Evolutionary conservation across 30 jellyfish, hydroid and myxozoan species (phyloP).

Genomic region (Aurelia aurita complex sp. Pacific): DNA sequence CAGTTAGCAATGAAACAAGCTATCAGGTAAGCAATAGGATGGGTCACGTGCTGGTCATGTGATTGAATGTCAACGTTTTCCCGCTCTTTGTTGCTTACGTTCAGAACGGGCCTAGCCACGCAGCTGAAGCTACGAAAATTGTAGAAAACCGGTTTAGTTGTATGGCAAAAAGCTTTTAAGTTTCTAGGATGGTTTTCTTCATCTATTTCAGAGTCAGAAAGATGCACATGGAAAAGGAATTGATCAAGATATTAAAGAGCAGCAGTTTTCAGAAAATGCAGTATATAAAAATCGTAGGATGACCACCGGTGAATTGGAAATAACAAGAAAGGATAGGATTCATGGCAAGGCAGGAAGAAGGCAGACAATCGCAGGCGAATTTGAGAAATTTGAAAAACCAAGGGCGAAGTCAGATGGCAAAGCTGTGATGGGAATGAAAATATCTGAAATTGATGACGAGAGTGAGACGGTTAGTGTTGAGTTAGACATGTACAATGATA

Average conservation of each 20-base stretch:
- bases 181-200: too few species aligned
- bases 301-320: slow-evolving; percentile 16
- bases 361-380: neutral
- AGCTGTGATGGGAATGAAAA: neutral
- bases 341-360: neutral
- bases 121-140: too few species aligned
- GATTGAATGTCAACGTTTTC: too few species aligned
- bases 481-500: too few species aligned
- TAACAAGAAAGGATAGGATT: neutral
- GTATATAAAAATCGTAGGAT: slow-evolving; percentile 20
- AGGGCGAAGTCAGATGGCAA: neutral
- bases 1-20: neutral
- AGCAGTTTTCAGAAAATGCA: neutral
- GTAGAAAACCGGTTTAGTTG: too few species aligned
- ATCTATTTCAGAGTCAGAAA: too few species aligned
- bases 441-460: neutral
- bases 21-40: too few species aligned
- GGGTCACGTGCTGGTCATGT: too few species aligned
- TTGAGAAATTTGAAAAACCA: neutral
- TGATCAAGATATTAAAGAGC: neutral
- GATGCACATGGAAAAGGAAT: neutral
- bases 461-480: too few species aligned
- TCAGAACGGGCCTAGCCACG: too few species aligned
- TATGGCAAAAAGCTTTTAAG: too few species aligned
- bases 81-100: too few species aligned